Evolutionary conservation across 2,797 vertebrate genomes (phyloP), one percentile per base, ranked within the genome.

Genomic region (Aotus griseimembra): DNA sequence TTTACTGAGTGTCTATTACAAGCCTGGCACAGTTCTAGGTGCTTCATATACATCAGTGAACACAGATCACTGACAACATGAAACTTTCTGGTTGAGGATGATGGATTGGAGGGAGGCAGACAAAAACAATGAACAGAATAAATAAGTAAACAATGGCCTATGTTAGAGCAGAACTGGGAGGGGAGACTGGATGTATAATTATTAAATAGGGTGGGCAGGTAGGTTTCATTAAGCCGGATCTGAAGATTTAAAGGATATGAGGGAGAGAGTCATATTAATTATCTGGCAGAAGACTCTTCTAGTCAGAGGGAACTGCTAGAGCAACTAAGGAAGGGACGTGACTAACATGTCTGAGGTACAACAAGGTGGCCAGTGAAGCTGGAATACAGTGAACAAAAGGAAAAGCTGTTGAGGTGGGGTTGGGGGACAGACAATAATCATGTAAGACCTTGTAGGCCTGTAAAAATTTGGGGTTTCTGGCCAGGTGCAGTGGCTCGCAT

Each of bases 51-150:
- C 10, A 93, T 58, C 20, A 95, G 10, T 28, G 20, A 95, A 64
- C 8, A 94, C 70, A 91, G 28, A 70, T 41, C 28, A 20, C 7
- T 36, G 41, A 95, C 57, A 92, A 57, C 41, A 83, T 46, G 50
- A 88, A 95, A 93, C 64, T 97, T 96, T 91, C 24, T 95, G 75
- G 15, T 79, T 95, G 39, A 46, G 20, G 33, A 76, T 55, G 26
- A n/a, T 41, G 24, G 13, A 50, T 4, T 92, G 58, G 26, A 88
- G 5, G 17, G 10, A 90, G 46, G 48, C 4, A 95, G 33, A 73
- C 22, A 92, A 81, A 85, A 93, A 80, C 39, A 92, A 94, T 30
- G 55, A 89, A 58, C 48, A n/a, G 30, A 83, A 95, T 10, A 85
- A 15, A 94, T 46, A 87, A 64, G 39, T 30, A 80, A 52, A 81